Evolutionary conservation across 53 echinoderm and acorn worm species (phyloP), one percentile per base, ranked within the genome.

Genomic region (Holothuria leucospilota): DNA sequence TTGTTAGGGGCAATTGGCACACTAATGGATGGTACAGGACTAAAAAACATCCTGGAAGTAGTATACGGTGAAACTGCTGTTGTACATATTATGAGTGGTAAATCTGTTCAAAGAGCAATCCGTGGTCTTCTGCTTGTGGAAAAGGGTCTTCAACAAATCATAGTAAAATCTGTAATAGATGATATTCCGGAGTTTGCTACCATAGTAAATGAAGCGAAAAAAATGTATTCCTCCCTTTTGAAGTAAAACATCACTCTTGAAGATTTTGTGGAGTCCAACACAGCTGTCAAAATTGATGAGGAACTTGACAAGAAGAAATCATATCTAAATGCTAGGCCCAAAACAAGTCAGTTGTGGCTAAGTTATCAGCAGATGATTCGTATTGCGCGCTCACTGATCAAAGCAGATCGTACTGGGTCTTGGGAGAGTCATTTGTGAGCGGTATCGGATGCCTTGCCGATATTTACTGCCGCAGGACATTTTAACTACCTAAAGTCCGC

Each of bases 341-440:
- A 86, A 42, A 85, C 77, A 34, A 86, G 61, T 23, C 58, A 86
- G 20, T n/a, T n/a, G n/a, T n/a, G n/a, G n/a, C n/a, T n/a, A n/a
- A n/a, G n/a, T n/a, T n/a, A n/a, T n/a, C n/a, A 74, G 74, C 25
- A 58, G 40, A 86, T 86, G 73, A 2, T 74, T 15, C 14, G 64
- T 16, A 39, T 64, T 42, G 85, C 85, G 13, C 61, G 74, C 40
- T 51, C 78, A 34, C 8, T 90, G 63, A 90, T 81, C 60, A 78
- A 67, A 29, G 90, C 62, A 78, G 85, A 90, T 90, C 90, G 68
- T 61, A 85, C 68, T 26, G 90, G 90, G 23, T 86, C 86, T 59
- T 90, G 86, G 90, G 26, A 25, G 61, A 29, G 51, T 18, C 80
- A 78, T 51, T 29, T 90, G 14, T 4, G 26, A 49, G 86, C 81